phyloP scores from a whole-genome alignment of 2,888 invertebrate genomes.

The Dolomedes plantarius region DNA sequence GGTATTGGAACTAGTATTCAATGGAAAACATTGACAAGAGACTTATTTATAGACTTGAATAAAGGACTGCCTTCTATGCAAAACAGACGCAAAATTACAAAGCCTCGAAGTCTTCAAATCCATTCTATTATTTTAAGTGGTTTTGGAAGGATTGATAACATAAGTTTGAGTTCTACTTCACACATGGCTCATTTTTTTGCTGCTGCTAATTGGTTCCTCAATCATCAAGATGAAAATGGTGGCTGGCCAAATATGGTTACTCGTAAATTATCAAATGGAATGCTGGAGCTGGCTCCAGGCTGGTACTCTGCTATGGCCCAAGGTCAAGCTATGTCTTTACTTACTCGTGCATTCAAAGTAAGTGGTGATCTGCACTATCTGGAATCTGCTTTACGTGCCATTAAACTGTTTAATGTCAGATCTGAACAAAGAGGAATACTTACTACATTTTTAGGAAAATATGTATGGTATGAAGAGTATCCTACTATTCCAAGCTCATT shows the following conservation, averaged over 20 bases:
- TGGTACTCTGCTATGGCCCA: slow-evolving; percentile 99
- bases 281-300: slow-evolving; percentile 88
- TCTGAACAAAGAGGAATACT: slow-evolving; percentile 88
- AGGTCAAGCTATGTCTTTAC: slow-evolving; percentile 94
- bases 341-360: slow-evolving; percentile 86
- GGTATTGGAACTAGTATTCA: slow-evolving; percentile 64
- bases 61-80: slow-evolving; percentile 83
- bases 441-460: slow-evolving; percentile 89
- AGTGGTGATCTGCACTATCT: slow-evolving; percentile 85
- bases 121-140: slow-evolving; percentile 80
- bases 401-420: slow-evolving; percentile 86
- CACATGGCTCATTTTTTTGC: slow-evolving; percentile 94
- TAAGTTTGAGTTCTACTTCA: slow-evolving; percentile 87
- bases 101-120: slow-evolving; percentile 69
- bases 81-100: slow-evolving; percentile 62
- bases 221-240: slow-evolving; percentile 89
- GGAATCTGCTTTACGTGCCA: slow-evolving; percentile 87
- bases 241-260: slow-evolving; percentile 95
- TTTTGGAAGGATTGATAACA: slow-evolving; percentile 84
- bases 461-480: slow-evolving; percentile 98
- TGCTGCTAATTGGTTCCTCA: slow-evolving; percentile 94
- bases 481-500: slow-evolving; percentile 96
- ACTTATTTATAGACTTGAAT: slow-evolving; percentile 91
- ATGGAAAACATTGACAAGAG: slow-evolving; percentile 81
- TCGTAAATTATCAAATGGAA: slow-evolving; percentile 81